A percentile compares a stretch with the other conserved stretches of the same genome.
Conservation (phyloP, 1,140 invertebrate species). For the Drosophila tristis region DNA sequence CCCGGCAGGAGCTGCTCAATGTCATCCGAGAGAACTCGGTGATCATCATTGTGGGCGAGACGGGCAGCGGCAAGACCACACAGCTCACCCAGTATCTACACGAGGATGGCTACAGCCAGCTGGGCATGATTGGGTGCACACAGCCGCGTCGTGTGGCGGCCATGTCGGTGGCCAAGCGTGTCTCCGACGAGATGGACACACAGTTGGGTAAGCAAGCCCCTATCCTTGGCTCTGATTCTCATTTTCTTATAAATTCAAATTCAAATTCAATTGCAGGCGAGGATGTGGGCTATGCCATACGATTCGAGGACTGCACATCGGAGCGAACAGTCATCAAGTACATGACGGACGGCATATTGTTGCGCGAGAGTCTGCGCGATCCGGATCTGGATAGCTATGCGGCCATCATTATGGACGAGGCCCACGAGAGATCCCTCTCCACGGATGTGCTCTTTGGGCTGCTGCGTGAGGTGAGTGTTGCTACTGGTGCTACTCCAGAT, state of each 20-base stretch:
- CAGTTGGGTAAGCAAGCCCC: constrained; percentile 87
- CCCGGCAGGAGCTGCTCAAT: constrained; percentile 95
- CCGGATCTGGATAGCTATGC: constrained; percentile 98
- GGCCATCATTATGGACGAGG: constrained; percentile 99
- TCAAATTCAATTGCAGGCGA: constrained; percentile 86
- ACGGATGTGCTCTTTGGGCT: constrained; percentile 99
- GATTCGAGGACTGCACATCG: constrained; percentile 99
- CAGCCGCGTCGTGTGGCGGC: constrained; percentile 97
- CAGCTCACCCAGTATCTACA: constrained; percentile 99
- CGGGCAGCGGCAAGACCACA: constrained; percentile 98
- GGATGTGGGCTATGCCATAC: constrained; percentile 99
- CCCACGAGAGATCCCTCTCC: constrained; percentile 98
- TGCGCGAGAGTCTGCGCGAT: constrained; percentile 97
- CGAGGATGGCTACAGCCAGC: constrained; percentile 97
- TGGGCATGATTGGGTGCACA: constrained; percentile 98
- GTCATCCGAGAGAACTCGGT: constrained; percentile 98
- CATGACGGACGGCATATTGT: constrained; percentile 99
- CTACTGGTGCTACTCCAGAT: no score
- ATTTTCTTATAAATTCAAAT: neutral
- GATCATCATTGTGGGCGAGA: constrained; percentile 98
- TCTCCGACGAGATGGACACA: constrained; percentile 98
- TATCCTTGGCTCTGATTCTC: neutral
- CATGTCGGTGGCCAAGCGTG: constrained; percentile 99
- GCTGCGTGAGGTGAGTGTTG: constrained; percentile 92
- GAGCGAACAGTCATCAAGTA: constrained; percentile 99